Evolutionary conservation across 2,113 vertebrate genomes (phyloP).

Genomic region (Abramis brama): DNA sequence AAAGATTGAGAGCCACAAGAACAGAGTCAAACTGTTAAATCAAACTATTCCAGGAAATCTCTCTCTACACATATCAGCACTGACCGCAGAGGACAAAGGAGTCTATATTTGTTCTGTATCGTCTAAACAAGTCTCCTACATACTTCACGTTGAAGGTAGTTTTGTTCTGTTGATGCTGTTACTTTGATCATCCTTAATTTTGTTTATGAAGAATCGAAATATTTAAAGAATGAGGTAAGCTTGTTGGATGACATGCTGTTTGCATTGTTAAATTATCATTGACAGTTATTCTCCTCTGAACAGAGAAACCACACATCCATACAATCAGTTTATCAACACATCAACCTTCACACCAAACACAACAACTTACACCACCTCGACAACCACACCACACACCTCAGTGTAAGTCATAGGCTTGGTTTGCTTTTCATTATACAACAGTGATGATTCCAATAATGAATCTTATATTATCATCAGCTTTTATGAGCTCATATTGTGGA

Average conservation of each 20-base stretch:
- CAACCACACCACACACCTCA: background rate
- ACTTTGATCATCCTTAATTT: background rate
- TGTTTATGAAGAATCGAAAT: background rate
- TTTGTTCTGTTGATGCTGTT: background rate
- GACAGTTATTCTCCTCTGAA: background rate
- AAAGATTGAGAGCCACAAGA: constrained; percentile 4
- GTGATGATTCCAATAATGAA: background rate
- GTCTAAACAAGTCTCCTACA: background rate
- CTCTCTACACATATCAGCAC: constrained; percentile 9
- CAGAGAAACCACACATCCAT: background rate
- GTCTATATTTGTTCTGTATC: background rate
- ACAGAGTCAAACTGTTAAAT: constrained; percentile 4
- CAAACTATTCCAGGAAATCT: constrained; percentile 13
- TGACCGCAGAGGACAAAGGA: background rate
- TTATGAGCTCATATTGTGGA: background rate
- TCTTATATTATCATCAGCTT: background rate
- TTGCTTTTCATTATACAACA: constrained; percentile 1
- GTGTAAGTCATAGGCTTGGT: background rate
- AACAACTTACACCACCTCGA: background rate
- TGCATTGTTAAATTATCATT: background rate
- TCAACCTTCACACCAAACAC: background rate
- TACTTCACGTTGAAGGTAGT: background rate
- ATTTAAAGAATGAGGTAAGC: background rate
- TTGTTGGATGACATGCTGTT: background rate
- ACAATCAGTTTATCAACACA: background rate